Base-by-base conservation (phyloP, 2,888 invertebrate species). In the Cheilosia urbana region DNA sequence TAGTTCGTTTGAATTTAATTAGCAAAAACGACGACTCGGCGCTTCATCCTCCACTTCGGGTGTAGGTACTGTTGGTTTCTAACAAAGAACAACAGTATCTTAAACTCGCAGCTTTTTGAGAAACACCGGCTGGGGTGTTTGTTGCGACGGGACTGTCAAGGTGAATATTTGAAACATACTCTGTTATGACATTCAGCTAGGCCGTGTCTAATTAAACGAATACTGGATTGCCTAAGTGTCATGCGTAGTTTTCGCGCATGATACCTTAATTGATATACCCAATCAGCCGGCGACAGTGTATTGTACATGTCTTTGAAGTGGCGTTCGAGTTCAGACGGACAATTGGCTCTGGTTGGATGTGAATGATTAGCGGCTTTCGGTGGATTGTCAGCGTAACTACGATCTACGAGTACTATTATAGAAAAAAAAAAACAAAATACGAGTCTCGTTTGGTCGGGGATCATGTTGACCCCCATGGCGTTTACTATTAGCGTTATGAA, bases 1-100 rank as follows among this genome's bases (percentile, higher is more conserved):
- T 69, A 63, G 63, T 78, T 65, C 71, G 55, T 63, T 47, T 49
- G 78, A 71, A 71, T 78, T 71, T 63, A 78, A 78, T 78, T 78
- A 71, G 71, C 78, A 78, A 78, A 78, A 49, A 65, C 78, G 62
- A 78, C 71, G 71, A 63, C 69, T 71, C 49, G 69, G 47, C 63
- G 47, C 57, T 77, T 37, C 62, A 62, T 77, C 45, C 68, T 21
- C 62, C 55, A 68, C 49, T 65, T 58, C 21, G 11, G 21, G 11
- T 42, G 51, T 47, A 42, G 30, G 73, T 65, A 63, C 72, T 49
- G 51, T 51, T 62, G 73, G 57, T 55, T 72, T 65, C 37, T 73
- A 9, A 47, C 47, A 45, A 72, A 72, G 27, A 51, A 40, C 60
- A 62, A 42, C 49, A 24, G 66, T 17, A 24, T 49, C 24, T 27